phyloP scores from a whole-genome alignment of 2,113 vertebrate species.

The Gallinago media region DNA sequence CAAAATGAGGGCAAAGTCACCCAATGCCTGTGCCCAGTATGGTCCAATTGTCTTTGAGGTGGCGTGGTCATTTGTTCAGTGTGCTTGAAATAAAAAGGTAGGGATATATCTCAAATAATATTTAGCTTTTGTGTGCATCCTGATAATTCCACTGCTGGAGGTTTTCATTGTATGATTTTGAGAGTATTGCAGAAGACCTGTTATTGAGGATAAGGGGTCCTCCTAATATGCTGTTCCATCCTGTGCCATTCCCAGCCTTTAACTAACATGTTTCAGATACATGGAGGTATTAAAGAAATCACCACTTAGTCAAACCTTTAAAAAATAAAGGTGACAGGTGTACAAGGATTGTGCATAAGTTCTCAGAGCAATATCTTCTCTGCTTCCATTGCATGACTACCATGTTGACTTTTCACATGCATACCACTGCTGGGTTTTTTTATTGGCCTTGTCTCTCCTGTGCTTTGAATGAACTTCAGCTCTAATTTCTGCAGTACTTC shows the following conservation, averaged over 20 bases:
- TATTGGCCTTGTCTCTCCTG: background rate
- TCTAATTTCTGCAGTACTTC: background rate
- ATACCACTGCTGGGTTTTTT: background rate
- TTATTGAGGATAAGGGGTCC: background rate
- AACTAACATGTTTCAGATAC: background rate
- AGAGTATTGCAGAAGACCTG: background rate
- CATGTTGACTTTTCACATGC: background rate
- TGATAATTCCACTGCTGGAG: background rate
- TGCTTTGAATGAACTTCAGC: slow-evolving; percentile 25
- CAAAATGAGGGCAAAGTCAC: background rate
- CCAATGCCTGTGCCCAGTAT: no score
- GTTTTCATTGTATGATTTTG: background rate
- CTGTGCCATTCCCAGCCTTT: background rate
- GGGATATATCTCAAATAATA: background rate
- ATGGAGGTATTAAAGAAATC: background rate
- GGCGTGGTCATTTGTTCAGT: background rate
- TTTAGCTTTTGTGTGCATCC: background rate
- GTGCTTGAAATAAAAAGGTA: background rate
- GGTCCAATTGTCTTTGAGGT: accelerated
- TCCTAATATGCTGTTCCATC: background rate
- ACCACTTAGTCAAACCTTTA: background rate
- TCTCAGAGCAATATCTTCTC: background rate
- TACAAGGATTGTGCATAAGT: background rate
- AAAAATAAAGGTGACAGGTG: background rate
- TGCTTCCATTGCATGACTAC: background rate